phyloP scores from a whole-genome alignment of 2,113 vertebrate genomes.

The Cercocebus atys region DNA sequence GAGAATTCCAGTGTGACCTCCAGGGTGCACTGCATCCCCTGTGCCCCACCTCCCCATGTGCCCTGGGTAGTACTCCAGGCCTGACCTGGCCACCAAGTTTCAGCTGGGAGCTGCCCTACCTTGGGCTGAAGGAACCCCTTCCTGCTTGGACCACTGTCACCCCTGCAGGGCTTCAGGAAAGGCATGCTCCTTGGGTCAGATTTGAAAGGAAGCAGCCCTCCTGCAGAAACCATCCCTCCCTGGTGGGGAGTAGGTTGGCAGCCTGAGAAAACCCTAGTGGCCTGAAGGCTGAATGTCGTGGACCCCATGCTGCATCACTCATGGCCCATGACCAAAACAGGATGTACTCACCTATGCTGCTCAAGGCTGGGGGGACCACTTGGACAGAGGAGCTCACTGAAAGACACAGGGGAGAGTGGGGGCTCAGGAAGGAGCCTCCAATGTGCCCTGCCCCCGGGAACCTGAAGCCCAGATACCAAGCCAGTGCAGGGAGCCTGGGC shows the following conservation, averaged over 20 bases:
- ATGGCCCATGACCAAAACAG: neutral
- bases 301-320: neutral
- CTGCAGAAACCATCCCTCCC: neutral
- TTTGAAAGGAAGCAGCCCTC: neutral
- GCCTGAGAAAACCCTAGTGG: neutral
- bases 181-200: neutral
- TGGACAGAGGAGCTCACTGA: neutral
- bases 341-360: neutral
- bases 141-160: no score
- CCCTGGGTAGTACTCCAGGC: no score
- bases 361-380: neutral
- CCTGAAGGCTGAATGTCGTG: neutral
- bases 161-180: neutral
- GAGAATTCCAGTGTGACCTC: no score
- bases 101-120: no score
- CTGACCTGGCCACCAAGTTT: no score
- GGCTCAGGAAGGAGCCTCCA: neutral
- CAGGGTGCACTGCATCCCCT: no score
- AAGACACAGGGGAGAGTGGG: neutral
- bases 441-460: accelerated
- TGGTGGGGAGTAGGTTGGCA: neutral
- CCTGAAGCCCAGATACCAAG: neutral
- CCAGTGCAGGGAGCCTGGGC: neutral
- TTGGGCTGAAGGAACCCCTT: no score
- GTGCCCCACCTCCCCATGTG: no score